Percentiles rank a stretch among this genome's conserved stretches.
These are phyloP conservation scores for Arenicola marina DNA, from an alignment of 2,888 invertebrate genomes.

Conservation along the genomic window DNA sequence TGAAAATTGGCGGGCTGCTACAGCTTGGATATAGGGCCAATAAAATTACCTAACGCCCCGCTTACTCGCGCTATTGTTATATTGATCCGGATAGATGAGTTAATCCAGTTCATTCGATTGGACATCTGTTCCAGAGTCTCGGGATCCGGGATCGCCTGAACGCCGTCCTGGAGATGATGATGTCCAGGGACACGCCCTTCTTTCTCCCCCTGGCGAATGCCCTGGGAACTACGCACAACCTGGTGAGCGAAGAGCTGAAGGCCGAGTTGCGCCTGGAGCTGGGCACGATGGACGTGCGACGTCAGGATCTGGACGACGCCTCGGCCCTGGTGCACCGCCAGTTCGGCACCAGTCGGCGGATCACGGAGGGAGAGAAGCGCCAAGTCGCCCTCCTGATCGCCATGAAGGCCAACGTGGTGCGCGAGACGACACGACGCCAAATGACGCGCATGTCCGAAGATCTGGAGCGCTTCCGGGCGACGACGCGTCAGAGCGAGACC, in stretches of 20 bases:
- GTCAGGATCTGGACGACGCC: slow-evolving; percentile 9
- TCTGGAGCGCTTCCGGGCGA: not conserved
- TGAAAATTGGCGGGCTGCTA: no score
- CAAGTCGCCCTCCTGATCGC: slow-evolving; percentile 12
- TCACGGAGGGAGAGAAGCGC: slow-evolving; percentile 13
- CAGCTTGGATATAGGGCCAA: no score
- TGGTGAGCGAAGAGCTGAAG: not conserved
- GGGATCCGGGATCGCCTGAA: no score
- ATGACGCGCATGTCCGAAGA: not conserved
- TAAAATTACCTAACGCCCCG: no score
- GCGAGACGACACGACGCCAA: slow-evolving; percentile 7
- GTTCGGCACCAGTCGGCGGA: slow-evolving; percentile 17
- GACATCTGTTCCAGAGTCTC: no score
- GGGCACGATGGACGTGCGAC: not conserved
- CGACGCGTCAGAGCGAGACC: not conserved
- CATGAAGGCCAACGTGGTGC: slow-evolving; percentile 10
- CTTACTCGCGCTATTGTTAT: no score
- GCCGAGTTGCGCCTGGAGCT: not conserved
- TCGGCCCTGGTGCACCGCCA: slow-evolving; percentile 12
- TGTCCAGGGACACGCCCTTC: no score
- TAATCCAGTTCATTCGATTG: no score
- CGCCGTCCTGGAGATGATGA: no score
- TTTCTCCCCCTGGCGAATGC: no score
- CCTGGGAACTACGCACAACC: no score
- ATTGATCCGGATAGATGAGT: no score